Conservation (phyloP, 2,797 vertebrate genomes). For the Takifugu ocellatus region DNA sequence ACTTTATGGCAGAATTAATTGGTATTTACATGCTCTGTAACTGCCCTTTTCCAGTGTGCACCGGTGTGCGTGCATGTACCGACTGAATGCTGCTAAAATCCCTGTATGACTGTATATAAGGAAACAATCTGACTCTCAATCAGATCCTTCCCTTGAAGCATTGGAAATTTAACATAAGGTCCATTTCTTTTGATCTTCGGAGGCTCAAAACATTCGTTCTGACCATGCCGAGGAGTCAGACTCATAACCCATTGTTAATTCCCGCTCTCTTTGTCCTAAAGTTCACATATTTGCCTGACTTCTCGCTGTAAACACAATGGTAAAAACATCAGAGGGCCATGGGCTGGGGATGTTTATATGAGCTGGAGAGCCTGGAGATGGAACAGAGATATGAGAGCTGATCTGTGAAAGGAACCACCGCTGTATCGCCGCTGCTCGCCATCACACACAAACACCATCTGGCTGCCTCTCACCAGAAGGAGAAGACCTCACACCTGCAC, state of each 20-base stretch:
- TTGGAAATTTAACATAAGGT: too few relatives aligned
- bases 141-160: too few relatives aligned
- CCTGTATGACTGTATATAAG: constrained; percentile 1
- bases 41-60: constrained; percentile 39
- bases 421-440: constrained; percentile 65
- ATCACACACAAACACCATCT: constrained; percentile 73
- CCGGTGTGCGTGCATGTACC: too few relatives aligned
- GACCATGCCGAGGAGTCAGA: neutral
- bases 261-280: constrained; percentile 61
- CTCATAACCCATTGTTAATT: constrained; percentile 46
- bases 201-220: too few relatives aligned
- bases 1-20: constrained; percentile 26
- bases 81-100: neutral
- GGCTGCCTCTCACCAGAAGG: constrained; percentile 49
- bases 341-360: constrained; percentile 72
- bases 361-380: constrained; percentile 69
- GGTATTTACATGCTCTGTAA: constrained; percentile 8
- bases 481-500: constrained; percentile 66
- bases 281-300: constrained; percentile 72
- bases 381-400: constrained; percentile 72
- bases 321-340: constrained; percentile 69
- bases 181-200: too few relatives aligned
- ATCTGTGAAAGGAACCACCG: constrained; percentile 68
- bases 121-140: too few relatives aligned
- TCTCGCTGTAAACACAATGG: constrained; percentile 75